Conservation (phyloP, 2,888 invertebrate species). For the Conops quadrifasciatus region DNA sequence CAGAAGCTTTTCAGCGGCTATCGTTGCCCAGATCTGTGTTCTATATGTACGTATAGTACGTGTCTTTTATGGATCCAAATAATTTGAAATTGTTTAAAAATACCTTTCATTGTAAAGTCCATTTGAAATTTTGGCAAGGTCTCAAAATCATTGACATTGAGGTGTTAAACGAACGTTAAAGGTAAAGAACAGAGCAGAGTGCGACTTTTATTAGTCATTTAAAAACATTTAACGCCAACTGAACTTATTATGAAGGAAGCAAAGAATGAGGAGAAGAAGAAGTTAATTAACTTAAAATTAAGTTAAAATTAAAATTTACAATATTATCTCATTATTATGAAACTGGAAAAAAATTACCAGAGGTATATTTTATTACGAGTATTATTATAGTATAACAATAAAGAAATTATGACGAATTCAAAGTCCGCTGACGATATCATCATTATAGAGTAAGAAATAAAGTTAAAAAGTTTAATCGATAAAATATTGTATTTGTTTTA, state of each 20-base stretch:
- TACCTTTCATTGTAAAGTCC: neutral
- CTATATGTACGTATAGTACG: neutral
- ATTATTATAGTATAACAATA: neutral
- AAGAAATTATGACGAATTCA: neutral
- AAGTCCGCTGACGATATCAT: neutral
- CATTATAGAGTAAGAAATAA: neutral
- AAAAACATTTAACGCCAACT: neutral
- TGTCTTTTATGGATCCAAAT: too few species aligned
- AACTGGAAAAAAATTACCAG: neutral
- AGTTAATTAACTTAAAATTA: neutral
- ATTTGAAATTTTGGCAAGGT: constrained; percentile 20
- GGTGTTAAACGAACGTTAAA: neutral
- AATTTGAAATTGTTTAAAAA: too few species aligned
- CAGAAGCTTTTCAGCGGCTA: too few species aligned
- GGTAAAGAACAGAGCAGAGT: neutral
- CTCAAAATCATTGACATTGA: constrained; percentile 30
- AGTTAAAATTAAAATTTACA: neutral
- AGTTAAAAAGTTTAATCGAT: constrained; percentile 31
- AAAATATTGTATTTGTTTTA: neutral
- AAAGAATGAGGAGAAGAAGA: neutral
- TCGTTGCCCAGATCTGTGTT: neutral
- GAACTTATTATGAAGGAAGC: neutral
- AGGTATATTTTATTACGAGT: neutral
- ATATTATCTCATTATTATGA: neutral
- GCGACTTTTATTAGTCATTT: too few species aligned